These are phyloP conservation scores for Actias luna DNA, from an alignment of 2,888 invertebrate species.

Conservation along the genomic window DNA sequence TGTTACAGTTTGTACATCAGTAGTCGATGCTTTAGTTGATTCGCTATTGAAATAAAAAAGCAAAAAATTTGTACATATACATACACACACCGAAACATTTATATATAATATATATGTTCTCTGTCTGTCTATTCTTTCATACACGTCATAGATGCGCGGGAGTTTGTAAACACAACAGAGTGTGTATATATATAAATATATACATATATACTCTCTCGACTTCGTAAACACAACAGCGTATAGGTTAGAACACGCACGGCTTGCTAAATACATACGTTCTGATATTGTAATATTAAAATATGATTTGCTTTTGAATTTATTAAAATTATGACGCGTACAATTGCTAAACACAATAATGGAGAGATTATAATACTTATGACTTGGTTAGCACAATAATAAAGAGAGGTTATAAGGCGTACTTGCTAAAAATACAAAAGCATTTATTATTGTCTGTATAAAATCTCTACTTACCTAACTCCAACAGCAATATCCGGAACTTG, in stretches of 20 bases:
- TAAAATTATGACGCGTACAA: slow-evolving; percentile 18
- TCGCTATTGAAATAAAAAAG: slow-evolving; percentile 28
- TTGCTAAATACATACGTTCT: not conserved
- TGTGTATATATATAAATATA: slow-evolving; percentile 22
- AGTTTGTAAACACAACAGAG: slow-evolving; percentile 17
- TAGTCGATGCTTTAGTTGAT: slow-evolving; percentile 28
- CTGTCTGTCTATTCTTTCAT: slow-evolving; percentile 22
- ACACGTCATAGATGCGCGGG: slow-evolving; percentile 22
- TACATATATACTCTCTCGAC: slow-evolving; percentile 19
- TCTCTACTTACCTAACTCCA: slow-evolving; percentile 26
- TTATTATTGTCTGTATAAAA: slow-evolving; percentile 18
- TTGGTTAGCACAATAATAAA: too few relatives aligned
- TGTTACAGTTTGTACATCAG: too few relatives aligned
- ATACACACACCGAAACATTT: slow-evolving; percentile 15
- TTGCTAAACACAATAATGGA: slow-evolving; percentile 17
- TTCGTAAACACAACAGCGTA: slow-evolving; percentile 25
- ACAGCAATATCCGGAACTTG: slow-evolving; percentile 27
- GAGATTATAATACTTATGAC: slow-evolving; percentile 12
- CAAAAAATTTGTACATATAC: slow-evolving; percentile 14
- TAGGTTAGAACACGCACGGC: slow-evolving; percentile 27
- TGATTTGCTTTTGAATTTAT: slow-evolving; percentile 2
- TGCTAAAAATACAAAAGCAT: slow-evolving; percentile 12
- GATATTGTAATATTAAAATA: not conserved
- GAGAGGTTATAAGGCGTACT: slow-evolving; percentile 6
- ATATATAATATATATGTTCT: slow-evolving; percentile 14